Conservation (phyloP, 2,797 vertebrate species). For the Sebastes flavidus region DNA sequence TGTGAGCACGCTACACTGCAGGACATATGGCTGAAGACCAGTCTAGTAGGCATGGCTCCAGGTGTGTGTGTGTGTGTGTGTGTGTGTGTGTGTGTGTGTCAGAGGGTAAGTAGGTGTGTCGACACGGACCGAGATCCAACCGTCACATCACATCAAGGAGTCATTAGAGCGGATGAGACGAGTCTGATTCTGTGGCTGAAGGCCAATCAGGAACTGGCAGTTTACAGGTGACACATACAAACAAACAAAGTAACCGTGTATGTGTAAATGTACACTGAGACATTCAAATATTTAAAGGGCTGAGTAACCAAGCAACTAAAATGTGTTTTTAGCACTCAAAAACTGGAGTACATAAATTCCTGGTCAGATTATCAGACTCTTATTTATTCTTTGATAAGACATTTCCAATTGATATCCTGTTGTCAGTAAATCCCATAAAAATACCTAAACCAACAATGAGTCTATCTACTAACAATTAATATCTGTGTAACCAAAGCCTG, state of each 20-base stretch:
- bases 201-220: slow-evolving; percentile 57
- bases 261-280: neutral
- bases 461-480: neutral
- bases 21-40: slow-evolving; percentile 31
- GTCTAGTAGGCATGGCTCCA: slow-evolving; percentile 41
- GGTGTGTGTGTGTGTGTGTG: slow-evolving; percentile 34
- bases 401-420: neutral
- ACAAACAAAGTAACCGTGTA: neutral
- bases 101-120: slow-evolving; percentile 28
- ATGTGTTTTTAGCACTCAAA: neutral
- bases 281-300: neutral
- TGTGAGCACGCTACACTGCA: slow-evolving; percentile 20
- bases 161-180: slow-evolving; percentile 68
- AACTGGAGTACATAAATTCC: neutral
- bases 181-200: slow-evolving; percentile 54
- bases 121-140: slow-evolving; percentile 41
- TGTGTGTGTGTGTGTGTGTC: slow-evolving; percentile 29
- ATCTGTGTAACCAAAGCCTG: neutral
- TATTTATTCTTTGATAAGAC: neutral
- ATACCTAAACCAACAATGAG: neutral
- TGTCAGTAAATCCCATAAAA: neutral
- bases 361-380: neutral
- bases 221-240: slow-evolving; percentile 33
- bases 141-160: slow-evolving; percentile 46
- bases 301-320: neutral